Conservation (phyloP, 2,797 vertebrate species). For the Phaenicophaeus curvirostris region DNA sequence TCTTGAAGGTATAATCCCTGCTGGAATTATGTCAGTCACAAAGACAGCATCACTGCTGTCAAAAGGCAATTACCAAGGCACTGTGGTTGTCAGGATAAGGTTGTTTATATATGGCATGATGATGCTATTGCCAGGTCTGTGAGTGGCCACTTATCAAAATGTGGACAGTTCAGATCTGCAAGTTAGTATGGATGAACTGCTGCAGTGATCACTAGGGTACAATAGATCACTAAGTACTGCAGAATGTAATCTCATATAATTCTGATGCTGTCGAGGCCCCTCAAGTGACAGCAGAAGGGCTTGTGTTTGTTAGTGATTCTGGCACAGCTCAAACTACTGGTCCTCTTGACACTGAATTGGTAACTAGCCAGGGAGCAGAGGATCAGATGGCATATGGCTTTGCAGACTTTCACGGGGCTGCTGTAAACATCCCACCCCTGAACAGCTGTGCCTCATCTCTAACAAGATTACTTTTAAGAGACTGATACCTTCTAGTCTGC, state of each 20-base stretch:
- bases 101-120: background rate
- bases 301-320: constrained; percentile 37
- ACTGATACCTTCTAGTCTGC: constrained; percentile 42
- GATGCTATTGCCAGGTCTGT: background rate
- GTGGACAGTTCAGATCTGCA: background rate
- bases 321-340: constrained; percentile 25
- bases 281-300: background rate
- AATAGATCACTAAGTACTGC: background rate
- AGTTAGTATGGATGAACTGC: background rate
- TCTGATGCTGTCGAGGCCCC: background rate
- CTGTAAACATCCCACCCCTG: constrained; percentile 43
- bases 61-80: background rate
- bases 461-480: constrained; percentile 62
- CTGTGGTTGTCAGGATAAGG: background rate
- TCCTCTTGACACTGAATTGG: constrained; percentile 43
- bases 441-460: constrained; percentile 57
- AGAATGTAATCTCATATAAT: background rate
- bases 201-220: background rate
- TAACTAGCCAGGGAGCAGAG: constrained; percentile 52
- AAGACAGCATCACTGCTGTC: background rate
- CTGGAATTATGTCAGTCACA: background rate
- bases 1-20: background rate
- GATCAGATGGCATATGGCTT: constrained; percentile 60
- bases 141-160: background rate
- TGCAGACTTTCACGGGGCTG: constrained; percentile 20